Base-by-base conservation (phyloP, 92 coral and sea anemone species). In the Ricordea florida region DNA sequence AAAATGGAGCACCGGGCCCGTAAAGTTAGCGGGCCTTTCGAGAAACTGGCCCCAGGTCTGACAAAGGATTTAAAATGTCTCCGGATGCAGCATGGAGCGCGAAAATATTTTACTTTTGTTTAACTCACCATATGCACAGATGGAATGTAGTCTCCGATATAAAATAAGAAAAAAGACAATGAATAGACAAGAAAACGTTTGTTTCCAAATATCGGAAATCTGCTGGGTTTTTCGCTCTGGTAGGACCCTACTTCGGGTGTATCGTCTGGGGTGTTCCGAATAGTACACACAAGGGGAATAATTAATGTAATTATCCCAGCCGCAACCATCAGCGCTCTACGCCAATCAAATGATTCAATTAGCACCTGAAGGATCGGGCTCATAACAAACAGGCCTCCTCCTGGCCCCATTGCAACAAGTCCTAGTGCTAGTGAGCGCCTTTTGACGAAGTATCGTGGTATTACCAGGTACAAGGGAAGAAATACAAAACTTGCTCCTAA, bases 381-480 rank as follows among this genome's bases (percentile, higher is more conserved):
- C 83, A 74, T 56, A 0, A 78, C 63, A 20, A 82, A 70, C 72
- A 74, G 14, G 47, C 83, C 83, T 21, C 71, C 72, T 29, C 82
- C 82, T 6, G 61, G 82, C 33, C 88, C 83, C 42, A 69, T 73
- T 5, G 69, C 57, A 27, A 82, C 58, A 13, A 82, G 38, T 2
- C 88, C 77, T 43, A 82, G 24, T 3, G 88, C 88, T 36, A 82
- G 10, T 9, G 88, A 74, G 64, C 83, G 83, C 44, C 80, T 43
- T 31, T 40, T 82, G 24, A 51, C 55, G 21, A 81, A 81, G 67
- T 81, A 76, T 15, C 60, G 60, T 4, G 72, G 74, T 6, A 81
- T 58, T 1, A 51, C 62, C 34, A 81, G 18, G 43, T 59, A 32
- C 13, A 66, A 51, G 23, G 87, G 38, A 4, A 66, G 41, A 18